A percentile compares a stretch with the other conserved stretches of the same genome.
phyloP scores from a whole-genome alignment of 2,113 vertebrate genomes.

The Hypanus sabinus region DNA sequence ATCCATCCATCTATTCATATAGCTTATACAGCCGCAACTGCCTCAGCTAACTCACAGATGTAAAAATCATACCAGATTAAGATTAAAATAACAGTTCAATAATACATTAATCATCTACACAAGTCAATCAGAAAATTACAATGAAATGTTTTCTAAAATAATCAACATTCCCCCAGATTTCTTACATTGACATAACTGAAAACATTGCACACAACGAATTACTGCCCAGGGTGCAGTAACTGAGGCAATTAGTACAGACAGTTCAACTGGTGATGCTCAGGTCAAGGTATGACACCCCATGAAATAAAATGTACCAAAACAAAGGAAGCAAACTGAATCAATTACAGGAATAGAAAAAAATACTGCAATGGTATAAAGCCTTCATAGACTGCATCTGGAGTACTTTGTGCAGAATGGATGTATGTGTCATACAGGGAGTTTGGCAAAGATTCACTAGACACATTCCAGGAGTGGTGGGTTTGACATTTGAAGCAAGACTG shows the following conservation, averaged over 20 bases:
- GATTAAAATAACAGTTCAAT: background rate
- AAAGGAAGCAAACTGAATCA: background rate
- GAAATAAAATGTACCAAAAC: background rate
- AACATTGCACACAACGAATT: background rate
- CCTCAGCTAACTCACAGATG: background rate
- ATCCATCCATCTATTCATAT: background rate
- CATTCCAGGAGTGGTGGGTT: no score
- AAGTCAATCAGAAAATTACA: background rate
- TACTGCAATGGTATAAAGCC: no score
- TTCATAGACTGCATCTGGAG: no score
- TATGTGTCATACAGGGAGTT: no score
- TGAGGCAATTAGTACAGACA: background rate
- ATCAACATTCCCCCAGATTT: background rate
- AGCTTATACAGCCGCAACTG: background rate
- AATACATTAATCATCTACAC: background rate
- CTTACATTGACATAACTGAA: background rate
- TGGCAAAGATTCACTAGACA: no score
- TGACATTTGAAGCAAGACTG: no score
- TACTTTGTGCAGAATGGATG: no score
- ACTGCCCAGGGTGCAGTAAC: background rate
- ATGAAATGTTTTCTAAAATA: background rate
- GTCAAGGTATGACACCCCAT: background rate
- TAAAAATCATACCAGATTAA: background rate
- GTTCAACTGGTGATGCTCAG: background rate
- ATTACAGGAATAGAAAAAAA: background rate